These are phyloP conservation scores for Toxonevra muliebris DNA, from an alignment of 2,888 invertebrate species.

Conservation along the genomic window DNA sequence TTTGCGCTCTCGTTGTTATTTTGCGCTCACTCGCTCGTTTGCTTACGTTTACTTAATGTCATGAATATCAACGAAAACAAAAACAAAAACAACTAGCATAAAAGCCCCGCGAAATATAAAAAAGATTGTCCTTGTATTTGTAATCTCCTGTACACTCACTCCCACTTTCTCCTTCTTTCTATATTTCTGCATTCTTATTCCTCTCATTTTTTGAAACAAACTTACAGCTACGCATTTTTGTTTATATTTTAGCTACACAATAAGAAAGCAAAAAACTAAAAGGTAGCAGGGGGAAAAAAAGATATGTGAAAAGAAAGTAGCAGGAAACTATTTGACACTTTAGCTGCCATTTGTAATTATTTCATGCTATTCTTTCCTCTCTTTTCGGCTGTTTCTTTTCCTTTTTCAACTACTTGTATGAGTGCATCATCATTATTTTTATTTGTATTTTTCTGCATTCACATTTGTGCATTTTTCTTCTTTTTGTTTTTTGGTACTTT, in stretches of 20 bases:
- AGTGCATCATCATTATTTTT: too few relatives aligned
- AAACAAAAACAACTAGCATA: constrained; percentile 1
- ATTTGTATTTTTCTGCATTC: too few relatives aligned
- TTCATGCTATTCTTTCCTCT: not conserved
- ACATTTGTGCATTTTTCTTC: too few relatives aligned
- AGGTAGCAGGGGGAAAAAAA: constrained; percentile 5
- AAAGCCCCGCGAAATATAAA: too few relatives aligned
- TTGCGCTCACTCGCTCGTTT: not conserved
- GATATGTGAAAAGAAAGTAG: constrained; percentile 11
- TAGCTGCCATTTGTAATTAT: constrained; percentile 29
- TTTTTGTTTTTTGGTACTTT: too few relatives aligned
- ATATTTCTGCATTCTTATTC: not conserved
- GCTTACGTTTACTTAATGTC: constrained; percentile 27
- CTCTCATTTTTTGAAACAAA: not conserved
- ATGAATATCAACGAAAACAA: constrained; percentile 5
- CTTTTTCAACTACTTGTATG: too few relatives aligned
- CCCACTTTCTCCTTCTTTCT: not conserved
- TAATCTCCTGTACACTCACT: not conserved
- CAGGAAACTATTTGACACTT: constrained; percentile 25
- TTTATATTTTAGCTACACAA: not conserved
- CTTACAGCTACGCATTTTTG: not conserved
- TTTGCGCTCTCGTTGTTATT: not conserved
- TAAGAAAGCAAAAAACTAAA: not conserved
- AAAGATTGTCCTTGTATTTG: too few relatives aligned
- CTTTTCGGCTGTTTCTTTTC: too few relatives aligned